Base-by-base conservation (phyloP, 2,113 vertebrate species). In the Serinus canaria region DNA sequence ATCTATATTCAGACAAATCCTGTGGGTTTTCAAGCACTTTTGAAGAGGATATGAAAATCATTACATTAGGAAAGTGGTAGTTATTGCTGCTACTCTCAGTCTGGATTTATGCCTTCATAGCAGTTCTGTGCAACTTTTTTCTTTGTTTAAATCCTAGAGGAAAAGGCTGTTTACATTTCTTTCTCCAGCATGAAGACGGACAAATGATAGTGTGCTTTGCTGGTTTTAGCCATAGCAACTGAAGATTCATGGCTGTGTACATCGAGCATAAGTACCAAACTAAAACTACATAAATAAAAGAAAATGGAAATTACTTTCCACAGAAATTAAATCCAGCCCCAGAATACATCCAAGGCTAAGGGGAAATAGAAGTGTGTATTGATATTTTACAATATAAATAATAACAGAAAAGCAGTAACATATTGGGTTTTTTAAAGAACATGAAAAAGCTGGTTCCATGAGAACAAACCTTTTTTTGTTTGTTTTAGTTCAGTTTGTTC, bases 221-320 rank as follows among this genome's bases (percentile, higher is more conserved):
- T 87, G 23, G 53, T 21, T 93, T 94, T 86, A 92, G 92, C 93
- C 66, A 81, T 25, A 58, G 82, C 55, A 90, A 74, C 56, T 70
- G 56, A 79, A 62, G 30, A 74, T 87, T 58, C 85, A 78, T 78
- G 85, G 56, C 27, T 86, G 56, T 46, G 23, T 17, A 79, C 11
- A 10, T 43, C 3, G 21, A 67, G 60, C 74, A 80, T 50, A 93
- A 50, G 21, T 68, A 23, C 79, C 80, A 67, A 70, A 67, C 41
- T 49, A 75, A 88, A 95, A 92, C 62, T 87, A 63, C 46, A 77
- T 84, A 66, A 95, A 89, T 91, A 70, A 96, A 94, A 87, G 44
- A 90, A 97, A 96, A 96, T 88, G 33, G 43, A 95, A 97, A 94
- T 97, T 72, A 14, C 22, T 69, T 91, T 55, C 22, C 3, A 4